Conservation (phyloP, 2,888 invertebrate genomes). For the Fragum whitleyi region DNA sequence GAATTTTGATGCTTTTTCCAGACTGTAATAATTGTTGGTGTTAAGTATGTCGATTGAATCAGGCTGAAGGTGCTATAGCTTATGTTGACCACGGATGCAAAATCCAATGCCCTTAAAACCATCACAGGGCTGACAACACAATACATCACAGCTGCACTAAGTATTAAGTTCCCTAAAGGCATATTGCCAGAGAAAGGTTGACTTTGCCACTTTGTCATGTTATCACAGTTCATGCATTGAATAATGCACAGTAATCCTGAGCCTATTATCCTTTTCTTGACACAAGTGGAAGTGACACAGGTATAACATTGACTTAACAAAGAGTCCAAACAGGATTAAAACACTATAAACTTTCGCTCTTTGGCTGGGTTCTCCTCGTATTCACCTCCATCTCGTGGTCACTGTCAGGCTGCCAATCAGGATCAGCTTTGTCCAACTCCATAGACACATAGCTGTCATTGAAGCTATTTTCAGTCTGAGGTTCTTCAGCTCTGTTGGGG, state of each 20-base stretch:
- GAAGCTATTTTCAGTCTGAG: neutral
- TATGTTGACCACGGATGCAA: neutral
- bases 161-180: neutral
- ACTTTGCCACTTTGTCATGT: too few species aligned
- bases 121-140: constrained; percentile 10
- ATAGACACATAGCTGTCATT: neutral
- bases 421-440: neutral
- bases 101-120: constrained; percentile 10
- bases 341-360: constrained; percentile 32
- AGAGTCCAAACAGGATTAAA: constrained; percentile 19
- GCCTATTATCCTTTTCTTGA: too few species aligned
- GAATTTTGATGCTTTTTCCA: constrained; percentile 5
- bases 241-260: too few species aligned
- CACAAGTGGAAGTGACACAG: too few species aligned
- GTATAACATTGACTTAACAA: neutral
- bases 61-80: constrained; percentile 1
- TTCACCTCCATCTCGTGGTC: constrained; percentile 11
- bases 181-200: too few species aligned
- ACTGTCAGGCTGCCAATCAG: constrained; percentile 7
- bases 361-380: neutral
- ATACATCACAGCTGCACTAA: constrained; percentile 24
- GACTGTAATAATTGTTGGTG: constrained; percentile 16
- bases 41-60: constrained; percentile 17
- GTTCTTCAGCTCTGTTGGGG: too few species aligned
- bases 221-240: too few species aligned